phyloP scores from a whole-genome alignment of 2,888 invertebrate species.

The Lacanobia oleracea region DNA sequence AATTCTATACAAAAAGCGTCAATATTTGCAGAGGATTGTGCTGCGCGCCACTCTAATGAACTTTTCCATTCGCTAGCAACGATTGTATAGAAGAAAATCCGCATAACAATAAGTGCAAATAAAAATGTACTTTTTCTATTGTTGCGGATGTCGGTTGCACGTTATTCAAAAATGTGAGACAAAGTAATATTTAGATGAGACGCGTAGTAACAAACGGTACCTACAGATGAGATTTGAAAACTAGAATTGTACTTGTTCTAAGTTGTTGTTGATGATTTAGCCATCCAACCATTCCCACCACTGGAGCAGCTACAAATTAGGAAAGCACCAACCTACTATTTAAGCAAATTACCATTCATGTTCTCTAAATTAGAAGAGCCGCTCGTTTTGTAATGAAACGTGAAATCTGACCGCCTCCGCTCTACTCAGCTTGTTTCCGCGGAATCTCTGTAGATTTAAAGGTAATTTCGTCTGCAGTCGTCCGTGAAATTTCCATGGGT shows the following conservation, averaged over 20 bases:
- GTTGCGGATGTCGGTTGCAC: slow-evolving; percentile 7
- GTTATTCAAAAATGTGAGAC: slow-evolving; percentile 11
- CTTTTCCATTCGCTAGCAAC: slow-evolving; percentile 43
- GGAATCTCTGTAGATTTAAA: slow-evolving; percentile 54
- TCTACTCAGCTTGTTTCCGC: slow-evolving; percentile 33
- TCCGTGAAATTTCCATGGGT: slow-evolving; percentile 51
- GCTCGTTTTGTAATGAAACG: slow-evolving; percentile 46
- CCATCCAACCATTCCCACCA: slow-evolving; percentile 23
- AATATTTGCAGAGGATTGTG: slow-evolving; percentile 60
- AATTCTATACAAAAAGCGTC: slow-evolving; percentile 57
- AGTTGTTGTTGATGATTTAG: slow-evolving; percentile 49
- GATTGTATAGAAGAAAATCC: slow-evolving; percentile 34
- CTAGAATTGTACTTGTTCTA: slow-evolving; percentile 38
- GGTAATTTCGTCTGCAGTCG: slow-evolving; percentile 60
- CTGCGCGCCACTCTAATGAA: slow-evolving; percentile 66
- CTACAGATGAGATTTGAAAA: slow-evolving; percentile 46
- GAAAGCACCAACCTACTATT: slow-evolving; percentile 19
- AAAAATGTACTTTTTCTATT: slow-evolving; percentile 16
- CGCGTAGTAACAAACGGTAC: slow-evolving; percentile 21
- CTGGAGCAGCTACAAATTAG: slow-evolving; percentile 36
- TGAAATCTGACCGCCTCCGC: slow-evolving; percentile 49
- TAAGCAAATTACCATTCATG: slow-evolving; percentile 42
- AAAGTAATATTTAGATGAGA: slow-evolving; percentile 23
- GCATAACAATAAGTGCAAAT: slow-evolving; percentile 28
- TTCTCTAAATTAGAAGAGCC: slow-evolving; percentile 39